phyloP scores from a whole-genome alignment of 2,113 vertebrate genomes.

The Microcebus tavaratra region DNA sequence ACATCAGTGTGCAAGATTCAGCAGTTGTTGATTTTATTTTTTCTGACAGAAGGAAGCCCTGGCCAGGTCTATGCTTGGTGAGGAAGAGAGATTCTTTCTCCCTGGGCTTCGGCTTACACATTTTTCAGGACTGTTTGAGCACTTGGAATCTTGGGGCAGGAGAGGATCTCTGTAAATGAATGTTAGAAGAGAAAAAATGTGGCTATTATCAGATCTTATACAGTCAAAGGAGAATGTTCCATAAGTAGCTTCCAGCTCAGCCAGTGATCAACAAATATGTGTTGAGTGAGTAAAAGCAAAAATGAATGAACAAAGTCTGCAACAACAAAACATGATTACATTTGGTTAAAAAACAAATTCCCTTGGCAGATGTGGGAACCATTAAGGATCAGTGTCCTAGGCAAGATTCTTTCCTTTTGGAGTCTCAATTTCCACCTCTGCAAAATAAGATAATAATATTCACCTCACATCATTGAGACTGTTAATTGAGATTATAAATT shows the following conservation, averaged over 20 bases:
- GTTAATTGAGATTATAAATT: background rate
- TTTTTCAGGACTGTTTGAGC: too few relatives aligned
- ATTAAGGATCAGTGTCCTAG: background rate
- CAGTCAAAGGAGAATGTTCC: background rate
- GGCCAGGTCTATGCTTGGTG: background rate
- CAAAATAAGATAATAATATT: background rate
- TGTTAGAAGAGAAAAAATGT: background rate
- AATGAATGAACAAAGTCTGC: background rate
- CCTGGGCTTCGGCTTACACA: background rate
- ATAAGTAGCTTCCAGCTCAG: background rate
- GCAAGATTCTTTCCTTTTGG: background rate
- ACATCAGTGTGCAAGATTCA: background rate
- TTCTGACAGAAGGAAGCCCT: background rate
- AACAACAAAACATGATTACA: background rate
- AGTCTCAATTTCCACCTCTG: background rate
- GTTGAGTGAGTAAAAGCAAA: background rate
- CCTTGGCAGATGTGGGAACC: background rate
- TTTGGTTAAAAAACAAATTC: background rate
- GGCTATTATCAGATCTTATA: background rate
- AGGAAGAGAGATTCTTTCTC: background rate
- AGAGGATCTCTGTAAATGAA: background rate
- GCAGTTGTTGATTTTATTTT: background rate
- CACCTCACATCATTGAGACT: background rate
- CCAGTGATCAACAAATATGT: background rate
- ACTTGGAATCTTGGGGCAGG: background rate